Percentiles rank a stretch among this genome's conserved stretches.
Evolutionary conservation across 2,797 vertebrate genomes (phyloP).

Genomic region (Malurus splendens): DNA sequence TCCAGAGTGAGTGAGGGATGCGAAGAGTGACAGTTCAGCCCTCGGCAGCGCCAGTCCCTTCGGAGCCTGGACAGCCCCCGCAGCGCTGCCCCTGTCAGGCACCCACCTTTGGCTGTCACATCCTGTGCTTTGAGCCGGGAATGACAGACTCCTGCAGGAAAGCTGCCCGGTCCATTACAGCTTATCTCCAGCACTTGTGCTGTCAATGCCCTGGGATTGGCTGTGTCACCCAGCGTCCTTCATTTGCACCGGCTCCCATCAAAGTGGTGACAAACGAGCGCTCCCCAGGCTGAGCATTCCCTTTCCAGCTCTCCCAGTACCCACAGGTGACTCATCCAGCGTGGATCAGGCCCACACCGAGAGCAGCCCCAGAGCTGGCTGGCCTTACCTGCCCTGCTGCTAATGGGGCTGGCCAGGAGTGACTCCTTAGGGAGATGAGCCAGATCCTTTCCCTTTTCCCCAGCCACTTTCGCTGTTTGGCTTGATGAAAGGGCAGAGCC

Average conservation of each 20-base stretch:
- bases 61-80: neutral
- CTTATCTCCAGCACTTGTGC: neutral
- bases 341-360: rapidly evolving
- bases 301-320: neutral
- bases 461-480: neutral
- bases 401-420: neutral
- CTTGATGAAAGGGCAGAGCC: neutral
- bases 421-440: neutral
- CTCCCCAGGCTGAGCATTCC: neutral
- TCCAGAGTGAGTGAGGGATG: neutral
- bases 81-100: neutral
- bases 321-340: neutral
- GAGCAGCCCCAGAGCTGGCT: neutral
- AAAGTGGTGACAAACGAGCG: rapidly evolving
- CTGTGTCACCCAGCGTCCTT: neutral
- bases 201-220: neutral
- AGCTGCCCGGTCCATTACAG: rapidly evolving
- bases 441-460: neutral
- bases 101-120: rapidly evolving
- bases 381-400: neutral
- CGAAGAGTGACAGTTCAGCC: neutral
- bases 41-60: neutral
- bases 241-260: neutral
- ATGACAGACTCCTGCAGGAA: neutral
- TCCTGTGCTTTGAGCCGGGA: neutral